Evolutionary conservation across 30 jellyfish, hydroid and myxozoan species (phyloP).

Genomic region (Aurelia sp.): DNA sequence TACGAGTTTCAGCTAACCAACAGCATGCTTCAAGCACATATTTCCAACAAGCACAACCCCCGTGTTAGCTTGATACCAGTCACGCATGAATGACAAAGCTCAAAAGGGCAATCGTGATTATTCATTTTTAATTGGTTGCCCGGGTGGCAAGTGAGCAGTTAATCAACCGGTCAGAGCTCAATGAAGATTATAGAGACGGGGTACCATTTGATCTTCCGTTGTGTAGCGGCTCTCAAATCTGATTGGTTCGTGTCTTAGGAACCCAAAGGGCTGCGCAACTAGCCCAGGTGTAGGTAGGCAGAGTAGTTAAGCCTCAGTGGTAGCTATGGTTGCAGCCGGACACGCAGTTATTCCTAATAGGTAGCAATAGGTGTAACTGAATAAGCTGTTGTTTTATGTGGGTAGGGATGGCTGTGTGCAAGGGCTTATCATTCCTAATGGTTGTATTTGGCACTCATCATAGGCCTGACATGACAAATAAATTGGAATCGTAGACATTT

Average conservation of each 20-base stretch:
- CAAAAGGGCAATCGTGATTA: slow-evolving; percentile 74
- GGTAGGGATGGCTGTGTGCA: too few species aligned
- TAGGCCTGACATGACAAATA: too few species aligned
- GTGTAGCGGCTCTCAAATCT: slow-evolving; percentile 17
- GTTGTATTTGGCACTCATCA: too few species aligned
- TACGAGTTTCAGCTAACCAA: neutral
- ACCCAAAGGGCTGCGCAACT: slow-evolving; percentile 32
- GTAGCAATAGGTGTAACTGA: too few species aligned
- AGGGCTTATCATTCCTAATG: too few species aligned
- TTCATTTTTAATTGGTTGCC: slow-evolving; percentile 75
- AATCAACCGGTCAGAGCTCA: slow-evolving; percentile 60
- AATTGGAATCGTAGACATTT: too few species aligned
- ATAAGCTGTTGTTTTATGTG: too few species aligned
- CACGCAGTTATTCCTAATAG: too few species aligned
- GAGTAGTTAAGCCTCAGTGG: neutral
- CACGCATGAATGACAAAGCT: slow-evolving; percentile 68
- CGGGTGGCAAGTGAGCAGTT: slow-evolving; percentile 81
- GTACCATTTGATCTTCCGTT: neutral
- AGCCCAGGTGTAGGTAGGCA: slow-evolving; percentile 16
- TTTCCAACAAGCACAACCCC: too few species aligned
- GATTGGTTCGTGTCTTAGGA: slow-evolving; percentile 9
- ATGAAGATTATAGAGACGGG: slow-evolving; percentile 14
- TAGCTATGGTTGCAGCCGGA: neutral
- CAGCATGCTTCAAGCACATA: neutral
- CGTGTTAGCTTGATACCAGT: slow-evolving; percentile 13